Evolutionary conservation across 2,888 invertebrate genomes (phyloP).

Genomic region (Cyaniris semiargus): DNA sequence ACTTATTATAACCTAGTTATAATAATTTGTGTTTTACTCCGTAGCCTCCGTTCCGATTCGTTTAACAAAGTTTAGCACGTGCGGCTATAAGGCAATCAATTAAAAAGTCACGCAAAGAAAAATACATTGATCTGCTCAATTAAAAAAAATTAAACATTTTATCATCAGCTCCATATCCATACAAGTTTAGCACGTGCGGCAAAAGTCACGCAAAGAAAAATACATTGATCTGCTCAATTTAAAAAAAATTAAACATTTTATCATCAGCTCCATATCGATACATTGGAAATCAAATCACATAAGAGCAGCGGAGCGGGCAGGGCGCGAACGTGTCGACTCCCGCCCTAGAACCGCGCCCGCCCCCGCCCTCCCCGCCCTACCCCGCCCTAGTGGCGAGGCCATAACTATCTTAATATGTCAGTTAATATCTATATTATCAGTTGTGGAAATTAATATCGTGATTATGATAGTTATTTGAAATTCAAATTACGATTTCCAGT

Average conservation of each 20-base stretch:
- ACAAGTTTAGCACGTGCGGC: not conserved
- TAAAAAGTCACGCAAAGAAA: too few relatives aligned
- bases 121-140: too few relatives aligned
- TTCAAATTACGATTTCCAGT: not conserved
- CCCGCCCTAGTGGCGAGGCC: not conserved
- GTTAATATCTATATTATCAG: not conserved
- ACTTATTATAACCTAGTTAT: too few relatives aligned
- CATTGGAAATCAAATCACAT: conserved; percentile 53
- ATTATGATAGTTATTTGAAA: not conserved
- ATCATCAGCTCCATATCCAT: conserved; percentile 49
- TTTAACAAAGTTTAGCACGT: too few relatives aligned
- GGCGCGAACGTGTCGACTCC: conserved; percentile 60
- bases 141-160: too few relatives aligned
- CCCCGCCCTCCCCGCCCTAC: not conserved
- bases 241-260: too few relatives aligned
- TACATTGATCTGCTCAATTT: too few relatives aligned
- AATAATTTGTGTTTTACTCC: too few relatives aligned
- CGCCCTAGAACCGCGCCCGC: conserved; percentile 47
- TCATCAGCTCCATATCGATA: conserved; percentile 49
- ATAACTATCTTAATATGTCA: conserved; percentile 11
- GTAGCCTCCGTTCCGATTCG: too few relatives aligned
- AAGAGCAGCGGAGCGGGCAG: conserved; percentile 51
- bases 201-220: too few relatives aligned
- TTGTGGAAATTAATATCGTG: not conserved
- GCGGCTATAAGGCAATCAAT: too few relatives aligned